A percentile compares a stretch with the other conserved stretches of the same genome.
phyloP scores from a whole-genome alignment of 2,113 vertebrate genomes.

The Onychorhynchus coronatus region DNA sequence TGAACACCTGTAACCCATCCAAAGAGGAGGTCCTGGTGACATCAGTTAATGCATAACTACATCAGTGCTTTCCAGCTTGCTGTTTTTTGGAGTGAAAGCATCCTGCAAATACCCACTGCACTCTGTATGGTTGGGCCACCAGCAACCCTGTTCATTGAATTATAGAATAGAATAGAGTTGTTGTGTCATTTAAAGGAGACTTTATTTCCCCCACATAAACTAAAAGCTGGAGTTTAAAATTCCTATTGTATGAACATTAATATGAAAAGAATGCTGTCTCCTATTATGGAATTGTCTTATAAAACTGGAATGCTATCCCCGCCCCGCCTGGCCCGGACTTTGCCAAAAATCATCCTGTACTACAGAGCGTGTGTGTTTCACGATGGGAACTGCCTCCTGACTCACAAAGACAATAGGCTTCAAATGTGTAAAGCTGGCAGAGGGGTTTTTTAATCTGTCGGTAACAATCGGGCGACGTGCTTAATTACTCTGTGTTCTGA shows the following conservation, averaged over 20 bases:
- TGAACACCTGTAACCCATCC: neutral
- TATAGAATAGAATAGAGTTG: neutral
- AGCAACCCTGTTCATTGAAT: neutral
- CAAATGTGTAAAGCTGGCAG: conserved; percentile 22
- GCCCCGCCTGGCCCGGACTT: conserved; percentile 48
- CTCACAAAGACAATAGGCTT: conserved; percentile 23
- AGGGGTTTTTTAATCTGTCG: conserved; percentile 6
- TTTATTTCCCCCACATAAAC: neutral
- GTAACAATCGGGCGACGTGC: neutral
- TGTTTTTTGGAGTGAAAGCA: neutral
- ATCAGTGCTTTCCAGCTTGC: neutral
- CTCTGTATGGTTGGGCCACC: neutral
- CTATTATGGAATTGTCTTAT: conserved; percentile 77
- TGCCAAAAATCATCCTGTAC: conserved; percentile 65
- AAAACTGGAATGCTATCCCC: conserved; percentile 75
- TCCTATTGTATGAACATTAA: conserved; percentile 69
- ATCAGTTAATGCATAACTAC: neutral
- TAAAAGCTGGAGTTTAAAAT: conserved; percentile 43
- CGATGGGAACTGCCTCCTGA: conserved; percentile 52
- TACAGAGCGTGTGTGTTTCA: conserved; percentile 8
- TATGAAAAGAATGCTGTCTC: conserved; percentile 73
- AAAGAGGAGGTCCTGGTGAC: neutral
- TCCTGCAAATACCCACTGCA: neutral
- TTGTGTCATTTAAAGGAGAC: neutral
- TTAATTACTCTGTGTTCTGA: conserved; percentile 10